Evolutionary conservation across 2,113 vertebrate genomes (phyloP).

Genomic region (Callopanchax toddi): DNA sequence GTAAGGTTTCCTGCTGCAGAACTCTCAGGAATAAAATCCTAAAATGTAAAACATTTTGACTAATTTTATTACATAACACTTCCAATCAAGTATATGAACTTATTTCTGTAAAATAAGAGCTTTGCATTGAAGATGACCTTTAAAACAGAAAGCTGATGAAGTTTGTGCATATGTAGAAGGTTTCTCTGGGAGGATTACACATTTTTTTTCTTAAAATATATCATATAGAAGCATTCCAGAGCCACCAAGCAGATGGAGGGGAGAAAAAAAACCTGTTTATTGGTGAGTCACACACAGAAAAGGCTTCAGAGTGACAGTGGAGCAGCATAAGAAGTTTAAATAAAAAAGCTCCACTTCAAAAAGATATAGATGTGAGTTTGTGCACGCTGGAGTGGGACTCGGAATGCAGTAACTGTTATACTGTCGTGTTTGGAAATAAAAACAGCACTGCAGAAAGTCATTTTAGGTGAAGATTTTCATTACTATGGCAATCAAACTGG

Average conservation of each 20-base stretch:
- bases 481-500: slow-evolving; percentile 46
- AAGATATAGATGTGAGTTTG: not conserved
- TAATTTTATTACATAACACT: too few relatives aligned
- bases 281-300: not conserved
- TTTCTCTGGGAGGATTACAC: not conserved
- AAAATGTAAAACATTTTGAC: too few relatives aligned
- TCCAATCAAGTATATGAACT: not conserved
- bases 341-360: not conserved
- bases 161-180: not conserved
- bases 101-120: not conserved
- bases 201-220: not conserved
- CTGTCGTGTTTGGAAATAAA: slow-evolving; percentile 9
- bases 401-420: slow-evolving; percentile 3
- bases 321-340: not conserved
- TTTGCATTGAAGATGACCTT: not conserved
- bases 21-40: too few relatives aligned
- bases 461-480: slow-evolving; percentile 28
- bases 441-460: slow-evolving; percentile 20
- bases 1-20: too few relatives aligned
- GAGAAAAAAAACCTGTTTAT: not conserved
- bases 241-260: not conserved
- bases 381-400: not conserved
- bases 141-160: not conserved
- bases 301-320: not conserved
- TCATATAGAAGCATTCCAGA: not conserved